Base-by-base conservation (phyloP, 1,140 invertebrate genomes). In the Triops longicaudatus region DNA sequence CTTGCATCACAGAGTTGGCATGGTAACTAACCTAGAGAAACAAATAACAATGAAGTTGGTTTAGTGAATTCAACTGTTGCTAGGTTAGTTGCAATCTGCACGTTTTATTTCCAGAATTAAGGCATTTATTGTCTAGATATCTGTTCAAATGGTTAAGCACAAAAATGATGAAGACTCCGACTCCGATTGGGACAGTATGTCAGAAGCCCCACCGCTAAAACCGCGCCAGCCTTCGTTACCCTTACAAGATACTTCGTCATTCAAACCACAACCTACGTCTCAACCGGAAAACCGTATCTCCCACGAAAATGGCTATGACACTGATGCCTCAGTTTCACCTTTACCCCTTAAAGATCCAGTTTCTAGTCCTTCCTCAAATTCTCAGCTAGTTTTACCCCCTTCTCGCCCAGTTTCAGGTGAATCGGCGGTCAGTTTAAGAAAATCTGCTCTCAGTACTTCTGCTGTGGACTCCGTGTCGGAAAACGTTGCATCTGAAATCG, bases 171-270 rank as follows among this genome's bases (percentile, higher is more conserved):
- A 63, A 17, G 50, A 63, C 50, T 63, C 50, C 14, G 50, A 63
- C 50, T 63, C 50, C 10, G 50, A 63, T 22, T 63, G 50, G 50
- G 50, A 63, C 14, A 63, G 50, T 9, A 63, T 63, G 50, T 63
- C 50, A 63, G 50, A 63, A 63, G 50, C 50, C 50, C 50, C 50
- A 63, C 50, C 50, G 50, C 3, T 63, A 22, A 63, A 63, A 63
- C 50, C 31, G 7, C 31, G 31, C 7, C 31, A 63, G 17, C 11
- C 50, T 17, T 63, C 50, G 9, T 63, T 63, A 63, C n/a, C 50
- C 17, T 6, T 63, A 0, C 50, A 63, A 22, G 50, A 63, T 6
- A 63, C 14, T 63, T 22, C 50, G 14, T 17, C 22, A 1, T 17
- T 63, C n/a, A 22, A n/a, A 1, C 14, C 50, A 10, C 50, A 63